Conservation (phyloP, 2,888 invertebrate species). For the Pseudococcus jackbeardsleyi region DNA sequence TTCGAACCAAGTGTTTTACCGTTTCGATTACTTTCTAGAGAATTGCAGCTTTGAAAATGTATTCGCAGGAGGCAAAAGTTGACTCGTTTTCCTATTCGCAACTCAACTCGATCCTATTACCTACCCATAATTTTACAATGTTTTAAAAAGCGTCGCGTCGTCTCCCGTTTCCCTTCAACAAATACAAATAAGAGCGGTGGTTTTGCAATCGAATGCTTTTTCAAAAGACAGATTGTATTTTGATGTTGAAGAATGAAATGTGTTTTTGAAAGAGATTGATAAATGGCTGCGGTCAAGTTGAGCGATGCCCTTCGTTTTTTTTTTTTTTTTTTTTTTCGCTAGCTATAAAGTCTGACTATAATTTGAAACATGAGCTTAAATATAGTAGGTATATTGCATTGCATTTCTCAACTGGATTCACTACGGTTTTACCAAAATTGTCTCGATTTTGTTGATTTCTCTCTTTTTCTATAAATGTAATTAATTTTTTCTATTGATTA, state of each 20-base stretch:
- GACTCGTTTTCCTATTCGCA: too few relatives aligned
- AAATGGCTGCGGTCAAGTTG: background rate
- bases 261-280: slow-evolving; percentile 43
- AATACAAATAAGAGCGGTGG: background rate
- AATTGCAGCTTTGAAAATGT: background rate
- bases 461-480: too few relatives aligned
- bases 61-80: too few relatives aligned
- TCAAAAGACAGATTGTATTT: slow-evolving; percentile 31
- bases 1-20: too few relatives aligned
- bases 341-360: background rate
- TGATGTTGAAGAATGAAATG: slow-evolving; percentile 25
- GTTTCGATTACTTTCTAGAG: too few relatives aligned
- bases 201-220: background rate
- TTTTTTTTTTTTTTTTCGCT: background rate
- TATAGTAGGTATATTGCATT: too few relatives aligned
- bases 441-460: background rate
- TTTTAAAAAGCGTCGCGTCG: too few relatives aligned
- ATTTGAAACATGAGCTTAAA: background rate
- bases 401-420: too few relatives aligned
- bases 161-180: too few relatives aligned
- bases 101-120: background rate
- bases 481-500: too few relatives aligned
- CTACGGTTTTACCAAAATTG: background rate
- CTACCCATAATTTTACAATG: background rate
- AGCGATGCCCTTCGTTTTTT: background rate